Evolutionary conservation across 2,888 invertebrate genomes (phyloP), one percentile per base, ranked within the genome.

Genomic region (Sinhomidia bicolor): DNA sequence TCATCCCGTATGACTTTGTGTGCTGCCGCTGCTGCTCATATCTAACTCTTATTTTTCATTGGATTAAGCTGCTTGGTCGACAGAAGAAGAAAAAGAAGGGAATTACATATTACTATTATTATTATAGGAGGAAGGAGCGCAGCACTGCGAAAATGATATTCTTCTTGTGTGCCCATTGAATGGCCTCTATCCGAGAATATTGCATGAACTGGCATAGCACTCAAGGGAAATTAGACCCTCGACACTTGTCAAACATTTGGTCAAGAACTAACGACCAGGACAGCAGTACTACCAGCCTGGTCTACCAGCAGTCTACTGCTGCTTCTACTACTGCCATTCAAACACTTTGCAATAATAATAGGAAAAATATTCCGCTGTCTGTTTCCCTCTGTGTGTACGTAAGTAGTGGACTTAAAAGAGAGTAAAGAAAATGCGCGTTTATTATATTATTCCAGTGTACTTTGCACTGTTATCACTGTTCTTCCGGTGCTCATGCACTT

Each of bases 201-300:
- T 88, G 83, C 79, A 88, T 88, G 79, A 78, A 76, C 76, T 82
- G 54, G 90, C 92, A 92, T 91, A 91, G 91, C 92, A 92, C 92
- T 92, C 92, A 91, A 91, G 92, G 92, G 92, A 92, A 92, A 92
- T 92, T 92, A 92, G 92, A 91, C 87, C 91, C 90, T 90, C 85
- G 89, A 84, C 90, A 90, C 90, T 90, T 90, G 90, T 90, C 92
- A 90, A 90, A 91, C 89, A 90, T 90, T 91, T 89, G 85, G 86
- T 82, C 89, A 88, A 89, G 85, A 85, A 79, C 87, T 89, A 90
- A 91, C 91, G 91, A 89, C 91, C 87, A 89, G 84, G 85, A 81
- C 57, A 76, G 32, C n/a, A n/a, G n/a, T n/a, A n/a, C n/a, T 68
- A 20, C 44, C 41, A 44, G 41, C 41, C 14, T 65, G 36, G 20